Base-by-base conservation (phyloP, 2,888 invertebrate genomes). In the Torymus tubicola region DNA sequence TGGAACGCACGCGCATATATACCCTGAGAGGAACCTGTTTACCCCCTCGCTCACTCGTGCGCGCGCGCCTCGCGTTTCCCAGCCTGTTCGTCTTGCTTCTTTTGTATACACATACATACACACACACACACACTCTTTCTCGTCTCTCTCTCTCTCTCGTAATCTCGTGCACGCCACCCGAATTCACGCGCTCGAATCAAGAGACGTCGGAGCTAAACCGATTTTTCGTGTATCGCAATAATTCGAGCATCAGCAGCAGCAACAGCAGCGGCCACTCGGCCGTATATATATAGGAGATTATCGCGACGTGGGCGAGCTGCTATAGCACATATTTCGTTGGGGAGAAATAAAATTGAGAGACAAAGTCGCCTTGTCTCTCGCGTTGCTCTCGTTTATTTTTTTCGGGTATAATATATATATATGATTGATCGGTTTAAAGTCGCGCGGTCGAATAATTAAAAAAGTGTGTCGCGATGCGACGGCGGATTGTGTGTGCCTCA, bases 151-250 rank as follows among this genome's bases (percentile, higher is more conserved):
- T 14, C 21, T 68, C 42, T 76, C 50, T 52, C 65, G 65, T 75
- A 75, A 71, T 75, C 80, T 65, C 50, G 42, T 64, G 53, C 55
- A 58, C 57, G 52, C 73, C 65, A 57, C 75, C 65, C 80, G 58
- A 72, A 79, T 74, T 58, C 74, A 55, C 60, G 78, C n/a, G 67
- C 18, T 13, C 10, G 50, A 65, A 42, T 58, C 42, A 65, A 14
- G 18, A n/a, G 16, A n/a, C 13, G 13, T 13, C 11, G 14, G 42
- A 42, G 71, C 52, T 69, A 69, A 79, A 68, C 73, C 68, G 57
- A 79, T 73, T 79, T 73, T 73, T 79, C 71, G 63, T 69, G 64
- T 63, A 69, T 74, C 50, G 52, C 67, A 64, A 71, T 58, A 73
- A 73, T 18, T 64, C 69, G 57, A 57, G 24, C 57, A 65, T 52